Percentiles rank a stretch among this genome's conserved stretches.
Evolutionary conservation across 2,113 vertebrate species (phyloP).

Genomic region (Mobula birostris): DNA sequence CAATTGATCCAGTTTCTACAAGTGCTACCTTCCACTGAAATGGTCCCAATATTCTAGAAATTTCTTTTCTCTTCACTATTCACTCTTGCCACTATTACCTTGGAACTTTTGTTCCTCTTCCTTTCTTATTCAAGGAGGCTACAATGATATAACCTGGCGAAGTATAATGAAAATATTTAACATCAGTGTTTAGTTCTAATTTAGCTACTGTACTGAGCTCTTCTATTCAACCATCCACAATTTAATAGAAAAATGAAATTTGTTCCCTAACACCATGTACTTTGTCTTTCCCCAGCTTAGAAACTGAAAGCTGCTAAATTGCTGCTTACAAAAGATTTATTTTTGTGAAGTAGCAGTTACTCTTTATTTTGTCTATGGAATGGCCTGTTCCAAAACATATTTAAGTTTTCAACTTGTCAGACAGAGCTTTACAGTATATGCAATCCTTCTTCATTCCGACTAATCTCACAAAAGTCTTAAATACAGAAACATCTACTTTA

Average conservation of each 20-base stretch:
- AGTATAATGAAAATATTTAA: not conserved
- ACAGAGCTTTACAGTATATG: not conserved
- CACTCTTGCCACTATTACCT: too few species aligned
- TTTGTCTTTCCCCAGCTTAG: not conserved
- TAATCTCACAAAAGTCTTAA: not conserved
- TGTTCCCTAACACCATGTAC: not conserved
- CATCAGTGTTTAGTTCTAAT: not conserved
- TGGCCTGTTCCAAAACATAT: not conserved
- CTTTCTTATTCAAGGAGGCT: too few species aligned
- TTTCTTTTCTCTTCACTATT: too few species aligned
- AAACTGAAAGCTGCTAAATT: not conserved
- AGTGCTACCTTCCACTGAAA: too few species aligned
- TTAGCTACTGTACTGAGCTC: not conserved
- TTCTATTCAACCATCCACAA: not conserved
- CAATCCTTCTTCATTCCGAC: not conserved
- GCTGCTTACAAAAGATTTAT: not conserved
- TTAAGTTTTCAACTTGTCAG: not conserved
- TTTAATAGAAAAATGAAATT: not conserved
- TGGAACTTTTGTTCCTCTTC: too few species aligned
- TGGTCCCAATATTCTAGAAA: too few species aligned
- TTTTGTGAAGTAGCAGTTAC: not conserved
- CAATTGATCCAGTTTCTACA: too few species aligned
- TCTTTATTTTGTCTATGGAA: not conserved
- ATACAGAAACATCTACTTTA: not conserved
- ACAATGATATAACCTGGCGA: too few species aligned